Evolutionary conservation across 1,140 invertebrate genomes (phyloP).

Genomic region (Phymorhynchus buccinoides): DNA sequence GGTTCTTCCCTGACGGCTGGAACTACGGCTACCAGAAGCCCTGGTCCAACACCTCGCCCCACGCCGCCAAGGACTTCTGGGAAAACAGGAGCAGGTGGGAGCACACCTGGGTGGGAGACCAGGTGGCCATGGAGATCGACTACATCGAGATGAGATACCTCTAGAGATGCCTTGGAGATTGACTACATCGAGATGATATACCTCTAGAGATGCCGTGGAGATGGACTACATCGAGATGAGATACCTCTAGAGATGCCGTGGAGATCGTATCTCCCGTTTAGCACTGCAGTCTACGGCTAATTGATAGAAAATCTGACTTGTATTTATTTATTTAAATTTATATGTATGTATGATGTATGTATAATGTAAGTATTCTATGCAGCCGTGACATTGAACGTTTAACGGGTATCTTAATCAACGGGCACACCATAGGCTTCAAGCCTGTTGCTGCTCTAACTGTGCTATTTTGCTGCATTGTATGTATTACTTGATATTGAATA

Average conservation of each 20-base stretch:
- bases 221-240: background rate
- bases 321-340: too few relatives aligned
- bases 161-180: background rate
- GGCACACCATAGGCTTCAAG: too few relatives aligned
- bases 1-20: slow-evolving; percentile 79
- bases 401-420: too few relatives aligned
- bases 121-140: slow-evolving; percentile 77
- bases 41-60: slow-evolving; percentile 78
- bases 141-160: slow-evolving; percentile 53
- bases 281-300: too few relatives aligned
- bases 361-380: too few relatives aligned
- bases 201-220: background rate
- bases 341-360: too few relatives aligned
- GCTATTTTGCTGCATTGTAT: too few relatives aligned
- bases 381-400: too few relatives aligned
- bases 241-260: background rate
- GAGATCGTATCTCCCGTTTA: too few relatives aligned
- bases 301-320: too few relatives aligned
- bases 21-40: slow-evolving; percentile 76
- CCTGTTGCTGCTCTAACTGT: too few relatives aligned
- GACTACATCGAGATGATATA: background rate
- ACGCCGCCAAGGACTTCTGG: slow-evolving; percentile 78
- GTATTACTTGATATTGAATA: too few relatives aligned
- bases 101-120: slow-evolving; percentile 77
- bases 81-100: slow-evolving; percentile 76